A percentile compares a stretch with the other conserved stretches of the same genome.
Conservation (phyloP, 2,113 vertebrate genomes). For the Probosciger aterrimus region DNA sequence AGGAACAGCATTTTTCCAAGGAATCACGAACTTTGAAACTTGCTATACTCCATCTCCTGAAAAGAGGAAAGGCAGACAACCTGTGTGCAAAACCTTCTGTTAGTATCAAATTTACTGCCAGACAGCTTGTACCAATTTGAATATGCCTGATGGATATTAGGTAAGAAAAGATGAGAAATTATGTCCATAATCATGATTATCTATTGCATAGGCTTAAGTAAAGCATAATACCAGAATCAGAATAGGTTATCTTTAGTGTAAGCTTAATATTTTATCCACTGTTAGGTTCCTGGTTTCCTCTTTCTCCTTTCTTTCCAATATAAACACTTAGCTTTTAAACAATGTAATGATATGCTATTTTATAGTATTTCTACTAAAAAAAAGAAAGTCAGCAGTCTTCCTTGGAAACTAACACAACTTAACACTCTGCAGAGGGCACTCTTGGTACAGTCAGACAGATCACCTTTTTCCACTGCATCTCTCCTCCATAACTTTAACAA, state of each 20-base stretch:
- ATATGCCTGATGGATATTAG: not conserved
- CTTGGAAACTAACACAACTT: not conserved
- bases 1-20: not conserved
- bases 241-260: not conserved
- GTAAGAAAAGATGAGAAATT: not conserved
- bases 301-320: not conserved
- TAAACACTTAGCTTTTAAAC: not conserved
- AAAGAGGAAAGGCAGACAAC: not conserved
- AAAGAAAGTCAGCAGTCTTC: too few relatives aligned
- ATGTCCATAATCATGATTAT: not conserved
- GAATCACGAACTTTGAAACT: not conserved
- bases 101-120: not conserved
- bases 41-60: not conserved
- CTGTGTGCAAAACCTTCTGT: not conserved
- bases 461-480: not conserved
- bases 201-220: not conserved
- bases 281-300: not conserved
- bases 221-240: not conserved
- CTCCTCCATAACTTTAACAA: not conserved
- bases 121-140: not conserved
- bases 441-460: slow-evolving; percentile 39
- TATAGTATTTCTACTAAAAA: not conserved
- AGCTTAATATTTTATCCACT: not conserved
- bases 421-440: slow-evolving; percentile 71
- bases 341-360: fast-evolving